Evolutionary conservation across 1,140 invertebrate genomes (phyloP), one percentile per base, ranked within the genome.

Genomic region (Varroa destructor): DNA sequence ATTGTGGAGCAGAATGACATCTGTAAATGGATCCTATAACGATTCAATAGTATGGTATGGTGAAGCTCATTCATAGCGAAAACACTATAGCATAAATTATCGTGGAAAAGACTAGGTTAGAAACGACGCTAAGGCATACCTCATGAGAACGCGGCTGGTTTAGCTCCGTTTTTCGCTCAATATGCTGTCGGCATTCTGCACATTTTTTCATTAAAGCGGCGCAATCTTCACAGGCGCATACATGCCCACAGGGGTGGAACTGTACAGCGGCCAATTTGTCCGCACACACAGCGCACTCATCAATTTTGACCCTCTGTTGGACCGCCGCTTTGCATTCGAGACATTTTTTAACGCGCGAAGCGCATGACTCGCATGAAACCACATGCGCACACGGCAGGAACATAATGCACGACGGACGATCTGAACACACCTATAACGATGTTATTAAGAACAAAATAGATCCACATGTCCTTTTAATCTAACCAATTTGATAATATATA

Each of bases 131-230:
- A 25, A 25, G 25, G 25, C 25, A 25, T 67, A n/a, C 61, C 46
- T 67, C 61, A 46, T 67, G 61, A 40, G 37, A 1, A 2, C 40
- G 2, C 40, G 61, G 61, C 71, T 36, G 43, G 56, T 57, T 25
- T 4, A 36, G 46, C 55, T 72, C 25, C 54, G 42, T 73, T 46
- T 71, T 73, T 57, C 86, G 84, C 74, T 90, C 89, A 77, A 96
- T 92, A 76, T 89, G 88, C 6, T 88, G 85, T 74, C 93, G 84
- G 79, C 93, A 97, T 76, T 91, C 86, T 0, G 96, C 90, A 83
- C 93, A 97, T 81, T 95, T 97, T 82, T 94, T 93, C 90, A 96
- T 94, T 70, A 96, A 84, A 70, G 87, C 86, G 71, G 92, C 89
- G 82, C 93, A 97, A 75, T 86, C 87, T 77, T 90, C 89, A 82